Evolutionary conservation across 2,888 invertebrate species (phyloP), one percentile per base, ranked within the genome.

Genomic region (Vandiemenella viatica): DNA sequence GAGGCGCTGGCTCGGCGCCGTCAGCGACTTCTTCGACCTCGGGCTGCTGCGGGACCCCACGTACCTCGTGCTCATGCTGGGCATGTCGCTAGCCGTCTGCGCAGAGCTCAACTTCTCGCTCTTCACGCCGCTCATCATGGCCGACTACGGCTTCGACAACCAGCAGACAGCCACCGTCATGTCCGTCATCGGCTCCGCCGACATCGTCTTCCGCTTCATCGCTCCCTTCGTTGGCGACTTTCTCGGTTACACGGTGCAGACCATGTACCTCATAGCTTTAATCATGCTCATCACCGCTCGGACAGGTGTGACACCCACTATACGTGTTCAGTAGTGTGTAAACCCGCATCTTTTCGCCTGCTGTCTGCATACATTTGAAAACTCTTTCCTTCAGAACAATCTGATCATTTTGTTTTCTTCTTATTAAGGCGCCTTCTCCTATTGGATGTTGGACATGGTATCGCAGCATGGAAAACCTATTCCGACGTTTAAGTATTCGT

Each of bases 51-150:
- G 66, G 53, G 82, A 83, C 64, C 76, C 77, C 19, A 68, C 76
- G 55, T 83, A 79, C 59, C 71, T 80, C 1, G 81, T 76, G 57
- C 76, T 82, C 53, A 71, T 80, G 67, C 50, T 80, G 42, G 82
- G 82, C 15, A 66, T 82, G 61, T 77, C 81, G 0, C 62, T 81
- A 26, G 80, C 80, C 1, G 70, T 79, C 6, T 78, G 79, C 58
- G 79, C 79, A 0, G 83, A 83, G 61, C 70, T 78, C 0, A 82
- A 80, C 58, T 83, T 83, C 60, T 76, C 80, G 0, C 60, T 79
- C 13, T 59, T 82, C 43, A 70, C 78, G 5, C 80, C 81, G 2
- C 76, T 82, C 43, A 80, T 83, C 50, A 63, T 83, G 16, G 70
- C 68, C 40, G 82, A 82, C 56, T 74, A 77, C 66, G 62, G 70